A percentile compares a stretch with the other conserved stretches of the same genome.
Evolutionary conservation across 2,113 vertebrate species (phyloP).

Genomic region (Clarias batrachus): DNA sequence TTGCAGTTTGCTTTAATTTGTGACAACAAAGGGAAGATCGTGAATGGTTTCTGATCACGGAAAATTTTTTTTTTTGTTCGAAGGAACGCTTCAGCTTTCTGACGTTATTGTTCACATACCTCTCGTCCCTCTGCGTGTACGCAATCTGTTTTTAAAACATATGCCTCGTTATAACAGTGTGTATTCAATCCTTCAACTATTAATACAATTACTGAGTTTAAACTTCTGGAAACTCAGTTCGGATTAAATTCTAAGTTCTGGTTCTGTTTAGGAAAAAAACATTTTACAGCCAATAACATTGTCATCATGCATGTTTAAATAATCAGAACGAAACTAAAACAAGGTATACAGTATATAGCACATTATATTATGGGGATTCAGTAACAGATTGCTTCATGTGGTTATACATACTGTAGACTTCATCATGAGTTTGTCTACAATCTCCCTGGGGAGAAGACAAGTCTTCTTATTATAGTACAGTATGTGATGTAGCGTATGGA

Average conservation of each 20-base stretch:
- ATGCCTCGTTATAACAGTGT: conserved; percentile 12
- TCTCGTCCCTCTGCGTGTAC: not conserved
- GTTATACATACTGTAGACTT: not conserved
- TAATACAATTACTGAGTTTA: not conserved
- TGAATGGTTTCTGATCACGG: conserved; percentile 58
- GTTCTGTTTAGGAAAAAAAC: not conserved
- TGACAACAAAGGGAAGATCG: conserved; percentile 49
- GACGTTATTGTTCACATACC: conserved; percentile 30
- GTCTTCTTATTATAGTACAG: not conserved
- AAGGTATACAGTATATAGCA: not conserved
- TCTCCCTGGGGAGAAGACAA: not conserved
- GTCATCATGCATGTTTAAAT: not conserved
- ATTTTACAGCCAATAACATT: not conserved
- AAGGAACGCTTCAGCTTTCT: conserved; percentile 30
- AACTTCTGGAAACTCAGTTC: not conserved
- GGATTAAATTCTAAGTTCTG: not conserved
- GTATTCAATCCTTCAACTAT: not conserved
- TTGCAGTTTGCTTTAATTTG: conserved; percentile 56
- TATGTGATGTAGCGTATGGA: not conserved
- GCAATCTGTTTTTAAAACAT: not conserved
- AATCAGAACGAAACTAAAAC: not conserved
- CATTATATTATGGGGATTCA: not conserved
- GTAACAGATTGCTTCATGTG: not conserved
- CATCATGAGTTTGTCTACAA: not conserved
- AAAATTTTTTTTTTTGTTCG: conserved; percentile 44